phyloP scores from a whole-genome alignment of 2,888 invertebrate species.

The Sphaerolaimus hirsutus region DNA sequence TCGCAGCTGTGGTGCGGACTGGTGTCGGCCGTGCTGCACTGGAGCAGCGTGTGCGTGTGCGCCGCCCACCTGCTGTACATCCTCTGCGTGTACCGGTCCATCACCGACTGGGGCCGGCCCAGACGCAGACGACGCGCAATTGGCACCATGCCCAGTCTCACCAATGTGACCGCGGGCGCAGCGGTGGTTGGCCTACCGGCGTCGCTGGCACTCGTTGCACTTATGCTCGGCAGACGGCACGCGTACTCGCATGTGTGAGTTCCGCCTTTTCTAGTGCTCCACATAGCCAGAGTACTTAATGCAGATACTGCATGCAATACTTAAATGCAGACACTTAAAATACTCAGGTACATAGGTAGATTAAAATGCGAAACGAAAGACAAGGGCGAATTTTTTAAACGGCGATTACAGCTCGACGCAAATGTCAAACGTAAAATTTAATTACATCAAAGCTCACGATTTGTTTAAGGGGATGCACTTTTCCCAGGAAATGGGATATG shows the following conservation, averaged over 20 bases:
- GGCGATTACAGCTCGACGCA: no score
- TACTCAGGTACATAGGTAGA: no score
- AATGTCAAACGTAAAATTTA: no score
- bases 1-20: constrained; percentile 55
- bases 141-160: not conserved
- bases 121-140: not conserved
- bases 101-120: constrained; percentile 54
- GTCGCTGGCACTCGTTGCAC: not conserved
- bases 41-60: constrained; percentile 67
- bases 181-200: not conserved
- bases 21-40: constrained; percentile 67
- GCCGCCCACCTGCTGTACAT: constrained; percentile 77
- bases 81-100: constrained; percentile 67
- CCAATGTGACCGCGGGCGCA: not conserved
- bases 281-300: no score
- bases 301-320: no score
- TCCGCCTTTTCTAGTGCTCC: no score
- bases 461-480: no score
- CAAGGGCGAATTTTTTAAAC: no score
- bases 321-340: no score
- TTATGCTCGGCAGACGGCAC: not conserved
- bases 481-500: no score
- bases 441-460: no score
- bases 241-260: not conserved
- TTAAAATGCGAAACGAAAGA: no score